Base-by-base conservation (phyloP, 2,888 invertebrate species). In the Apodemia hepburni region DNA sequence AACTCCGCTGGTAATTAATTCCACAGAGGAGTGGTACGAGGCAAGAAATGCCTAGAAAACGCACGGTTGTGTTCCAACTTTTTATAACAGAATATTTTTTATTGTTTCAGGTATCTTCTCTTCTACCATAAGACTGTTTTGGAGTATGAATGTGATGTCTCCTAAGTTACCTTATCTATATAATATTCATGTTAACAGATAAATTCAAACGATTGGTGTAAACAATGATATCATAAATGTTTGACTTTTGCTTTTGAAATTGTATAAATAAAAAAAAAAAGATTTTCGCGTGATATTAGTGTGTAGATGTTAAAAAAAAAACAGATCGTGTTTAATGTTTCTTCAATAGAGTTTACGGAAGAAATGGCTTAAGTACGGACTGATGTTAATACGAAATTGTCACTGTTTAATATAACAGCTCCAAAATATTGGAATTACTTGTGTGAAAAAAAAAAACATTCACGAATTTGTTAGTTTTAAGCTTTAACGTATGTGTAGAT, bases 71-170 rank as follows among this genome's bases (percentile, higher is more conserved):
- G n/a, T n/a, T n/a, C 11, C 1, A 35, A 2, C 22, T 22, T 22
- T 22, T 22, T 22, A 42, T 11, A 9, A 18, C 35, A 66, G 63
- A 49, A 64, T 29, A 62, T 68, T 15, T 66, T 67, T 67, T 71
- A 77, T 74, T 75, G 73, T 94, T 93, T 69, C 93, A 97, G 97
- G 74, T 98, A 98, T 87, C 93, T 98, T 67, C 93, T 99, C 68
- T 99, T 98, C 93, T 99, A 99, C 89, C 98, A 98, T 92, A 98
- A 98, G 90, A 97, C 97, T 86, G 96, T 98, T 69, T 88, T 98
- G 87, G 97, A 97, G 80, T 98, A 98, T 75, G 95, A 95, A 69
- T 84, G 84, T 69, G 86, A 85, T 58, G 77, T 72, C 42, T 66
- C 72, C 17, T 77, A 74, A 76, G 63, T 35, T n/a, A 57, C 49